Evolutionary conservation across 2,113 vertebrate genomes (phyloP).

Genomic region (Danionella cerebrum): DNA sequence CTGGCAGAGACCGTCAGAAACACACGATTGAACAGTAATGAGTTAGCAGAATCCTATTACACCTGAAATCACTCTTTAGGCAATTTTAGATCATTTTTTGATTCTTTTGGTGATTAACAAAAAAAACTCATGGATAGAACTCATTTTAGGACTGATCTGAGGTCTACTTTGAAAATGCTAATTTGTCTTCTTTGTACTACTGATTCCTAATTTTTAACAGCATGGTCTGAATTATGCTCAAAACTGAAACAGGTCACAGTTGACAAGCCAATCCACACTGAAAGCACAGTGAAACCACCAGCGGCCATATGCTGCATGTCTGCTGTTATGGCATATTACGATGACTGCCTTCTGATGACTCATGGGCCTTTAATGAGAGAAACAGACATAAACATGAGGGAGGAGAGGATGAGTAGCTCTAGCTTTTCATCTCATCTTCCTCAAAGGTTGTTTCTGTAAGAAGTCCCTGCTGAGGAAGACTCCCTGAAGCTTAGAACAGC

Average conservation of each 20-base stretch:
- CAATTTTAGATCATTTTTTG: no score
- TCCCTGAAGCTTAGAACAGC: background rate
- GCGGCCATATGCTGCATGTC: background rate
- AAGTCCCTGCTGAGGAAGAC: background rate
- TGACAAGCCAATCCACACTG: background rate
- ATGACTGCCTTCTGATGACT: slow-evolving; percentile 1
- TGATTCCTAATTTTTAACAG: no score
- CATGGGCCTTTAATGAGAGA: background rate
- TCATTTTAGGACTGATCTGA: no score
- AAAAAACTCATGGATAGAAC: no score
- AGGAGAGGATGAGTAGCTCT: background rate
- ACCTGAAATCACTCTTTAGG: no score
- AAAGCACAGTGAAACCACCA: background rate
- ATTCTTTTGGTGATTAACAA: no score
- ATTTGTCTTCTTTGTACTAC: no score
- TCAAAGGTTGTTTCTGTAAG: slow-evolving; percentile 12
- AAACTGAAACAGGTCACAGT: background rate
- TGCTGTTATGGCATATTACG: background rate
- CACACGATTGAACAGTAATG: no score
- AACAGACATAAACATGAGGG: slow-evolving; percentile 5
- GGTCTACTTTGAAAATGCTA: no score
- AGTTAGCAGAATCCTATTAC: no score
- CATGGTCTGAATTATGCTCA: no score
- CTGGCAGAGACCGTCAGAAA: no score
- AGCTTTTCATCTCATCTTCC: background rate